Conservation (phyloP, 2,113 vertebrate species). For the Anhinga rufa region DNA sequence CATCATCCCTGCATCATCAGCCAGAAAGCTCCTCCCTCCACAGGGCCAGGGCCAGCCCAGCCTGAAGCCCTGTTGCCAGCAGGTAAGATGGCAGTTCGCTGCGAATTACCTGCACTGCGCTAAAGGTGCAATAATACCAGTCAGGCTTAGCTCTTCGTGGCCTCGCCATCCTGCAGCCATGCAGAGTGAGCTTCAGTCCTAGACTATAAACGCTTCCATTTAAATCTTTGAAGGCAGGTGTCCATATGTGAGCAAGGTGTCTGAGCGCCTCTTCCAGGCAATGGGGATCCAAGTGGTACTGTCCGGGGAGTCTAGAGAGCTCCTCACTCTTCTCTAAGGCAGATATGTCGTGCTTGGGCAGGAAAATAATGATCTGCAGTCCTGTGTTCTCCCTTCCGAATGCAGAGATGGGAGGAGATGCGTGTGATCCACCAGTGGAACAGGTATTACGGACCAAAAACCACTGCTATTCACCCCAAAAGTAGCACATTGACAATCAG, state of each 20-base stretch:
- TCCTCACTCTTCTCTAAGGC: background rate
- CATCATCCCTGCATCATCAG: background rate
- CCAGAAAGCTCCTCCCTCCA: background rate
- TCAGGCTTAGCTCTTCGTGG: background rate
- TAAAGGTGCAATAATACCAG: background rate
- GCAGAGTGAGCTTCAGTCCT: background rate
- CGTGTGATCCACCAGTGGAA: background rate
- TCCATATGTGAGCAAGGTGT: accelerated
- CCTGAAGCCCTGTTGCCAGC: background rate
- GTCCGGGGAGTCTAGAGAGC: background rate
- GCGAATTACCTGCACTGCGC: background rate
- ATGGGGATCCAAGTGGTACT: background rate
- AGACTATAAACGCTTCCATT: background rate
- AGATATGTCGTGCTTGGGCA: background rate
- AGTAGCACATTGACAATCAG: background rate
- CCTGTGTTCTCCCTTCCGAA: background rate
- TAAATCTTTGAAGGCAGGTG: background rate
- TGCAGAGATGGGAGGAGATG: background rate
- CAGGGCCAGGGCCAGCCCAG: background rate
- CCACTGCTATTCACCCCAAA: background rate
- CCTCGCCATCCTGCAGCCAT: background rate
- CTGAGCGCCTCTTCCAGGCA: accelerated
- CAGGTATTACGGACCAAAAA: background rate
- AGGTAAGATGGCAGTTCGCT: background rate
- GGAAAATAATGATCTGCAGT: background rate